Evolutionary conservation across 2,113 vertebrate genomes (phyloP), one percentile per base, ranked within the genome.

Genomic region (Lepidothrix coronata): DNA sequence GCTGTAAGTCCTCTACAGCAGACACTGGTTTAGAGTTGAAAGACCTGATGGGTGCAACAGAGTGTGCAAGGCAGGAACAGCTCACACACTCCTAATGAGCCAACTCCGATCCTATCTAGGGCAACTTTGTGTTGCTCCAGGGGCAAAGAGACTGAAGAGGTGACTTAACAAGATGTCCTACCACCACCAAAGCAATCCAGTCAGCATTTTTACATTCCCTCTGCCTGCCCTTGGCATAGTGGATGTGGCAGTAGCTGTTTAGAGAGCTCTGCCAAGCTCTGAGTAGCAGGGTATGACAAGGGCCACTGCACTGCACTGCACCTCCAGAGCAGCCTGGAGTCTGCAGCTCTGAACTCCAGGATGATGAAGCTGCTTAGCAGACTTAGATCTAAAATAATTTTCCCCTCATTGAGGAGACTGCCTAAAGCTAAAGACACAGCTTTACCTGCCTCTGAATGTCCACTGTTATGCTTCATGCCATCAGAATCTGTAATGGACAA

Each of bases 71-170:
- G 72, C 55, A 90, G 63, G 72, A 95, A 86, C 44, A 92, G 35
- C 44, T 93, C 28, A 71, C 23, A 86, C 52, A n/a, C 44, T 52
- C 30, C 65, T 49, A n/a, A 78, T 30, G 70, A 93, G 61, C 57
- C 96, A 94, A 3, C 57, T 67, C 85, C 35, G 93, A 90, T 93
- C 44, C 82, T 92, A 88, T 85, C 92, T 86, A 1, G 41, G 70
- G 73, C 46, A 91, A 81, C 86, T 96, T 67, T 54, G 52, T 81
- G 46, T 70, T 81, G 83, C 92, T 89, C 20, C 83, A 78, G 68
- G 85, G 83, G 12, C 55, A 63, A 68, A 86, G 59, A 91, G 59
- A 48, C 75, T 61, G 30, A 39, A 83, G 51, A 95, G 24, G 35
- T 74, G 52, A 80, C 79, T 72, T 59, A 77, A 59, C 17, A 41